phyloP scores from a whole-genome alignment of 2,113 vertebrate genomes.

The Tiliqua scincoides region DNA sequence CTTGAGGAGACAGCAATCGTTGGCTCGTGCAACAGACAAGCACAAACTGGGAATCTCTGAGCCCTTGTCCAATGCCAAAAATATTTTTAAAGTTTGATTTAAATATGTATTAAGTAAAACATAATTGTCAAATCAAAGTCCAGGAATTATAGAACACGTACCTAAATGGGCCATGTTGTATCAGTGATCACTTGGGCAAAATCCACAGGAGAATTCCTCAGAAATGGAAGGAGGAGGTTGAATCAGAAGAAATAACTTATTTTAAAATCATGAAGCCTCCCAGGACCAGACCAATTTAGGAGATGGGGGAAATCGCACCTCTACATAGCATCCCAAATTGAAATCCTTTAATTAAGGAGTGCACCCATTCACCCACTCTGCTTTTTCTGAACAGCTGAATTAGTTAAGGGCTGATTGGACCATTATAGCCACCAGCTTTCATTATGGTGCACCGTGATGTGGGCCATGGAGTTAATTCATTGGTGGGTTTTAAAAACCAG shows the following conservation, averaged over 20 bases:
- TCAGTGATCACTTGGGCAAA: background rate
- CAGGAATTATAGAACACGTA: background rate
- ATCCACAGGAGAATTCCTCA: background rate
- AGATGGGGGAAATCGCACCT: too few species aligned
- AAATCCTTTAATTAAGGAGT: background rate
- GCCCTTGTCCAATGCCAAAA: background rate
- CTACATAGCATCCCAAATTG: background rate
- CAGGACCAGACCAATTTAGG: too few species aligned
- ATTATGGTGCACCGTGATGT: background rate
- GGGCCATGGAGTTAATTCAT: background rate
- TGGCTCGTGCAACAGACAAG: rapidly evolving
- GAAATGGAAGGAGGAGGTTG: background rate
- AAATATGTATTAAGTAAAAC: background rate
- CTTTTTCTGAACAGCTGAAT: background rate
- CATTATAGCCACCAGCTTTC: background rate
- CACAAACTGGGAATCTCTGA: background rate
- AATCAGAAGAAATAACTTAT: background rate
- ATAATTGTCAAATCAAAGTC: conserved; percentile 3
- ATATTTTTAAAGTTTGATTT: background rate
- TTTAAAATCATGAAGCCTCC: background rate
- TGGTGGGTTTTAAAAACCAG: background rate
- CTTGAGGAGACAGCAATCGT: background rate
- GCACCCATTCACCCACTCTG: too few species aligned
- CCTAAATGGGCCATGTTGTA: background rate
- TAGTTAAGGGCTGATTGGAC: background rate